These are phyloP conservation scores for Rotaria sp. DNA, from an alignment of 2,888 invertebrate genomes.

Conservation along the genomic window DNA sequence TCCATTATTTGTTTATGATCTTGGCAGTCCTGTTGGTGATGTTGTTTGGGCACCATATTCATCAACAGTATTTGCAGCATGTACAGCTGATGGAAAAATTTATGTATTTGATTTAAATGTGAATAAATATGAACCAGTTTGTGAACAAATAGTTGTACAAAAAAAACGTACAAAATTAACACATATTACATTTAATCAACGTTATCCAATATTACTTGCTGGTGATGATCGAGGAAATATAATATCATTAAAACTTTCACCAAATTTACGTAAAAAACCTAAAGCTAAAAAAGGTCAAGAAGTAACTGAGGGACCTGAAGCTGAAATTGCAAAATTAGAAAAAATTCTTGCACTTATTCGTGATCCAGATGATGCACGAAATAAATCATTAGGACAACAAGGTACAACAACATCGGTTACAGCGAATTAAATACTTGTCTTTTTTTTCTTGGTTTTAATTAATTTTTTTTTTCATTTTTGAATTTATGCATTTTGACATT, in stretches of 20 bases:
- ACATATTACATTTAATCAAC: conserved; percentile 66
- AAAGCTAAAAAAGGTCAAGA: conserved; percentile 60
- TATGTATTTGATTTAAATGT: conserved; percentile 77
- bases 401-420: not conserved
- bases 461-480: too few relatives aligned
- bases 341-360: conserved; percentile 74
- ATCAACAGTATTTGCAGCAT: conserved; percentile 85
- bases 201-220: conserved; percentile 70
- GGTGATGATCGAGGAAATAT: conserved; percentile 84
- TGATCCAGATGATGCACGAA: conserved; percentile 56
- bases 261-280: conserved; percentile 69
- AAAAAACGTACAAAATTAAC: conserved; percentile 75
- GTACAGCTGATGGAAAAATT: conserved; percentile 76
- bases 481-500: too few relatives aligned
- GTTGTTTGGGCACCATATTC: conserved; percentile 93
- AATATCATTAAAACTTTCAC: conserved; percentile 75
- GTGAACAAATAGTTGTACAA: conserved; percentile 76
- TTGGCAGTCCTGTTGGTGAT: conserved; percentile 82
- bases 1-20: conserved; percentile 82
- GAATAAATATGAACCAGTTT: conserved; percentile 82
- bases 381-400: not conserved
- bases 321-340: conserved; percentile 71
- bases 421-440: too few relatives aligned
- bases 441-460: too few relatives aligned
- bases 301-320: conserved; percentile 61